Percentiles rank a stretch among this genome's conserved stretches.
Evolutionary conservation across 1,140 invertebrate species (phyloP).

Genomic region (Streblospio benedicti): DNA sequence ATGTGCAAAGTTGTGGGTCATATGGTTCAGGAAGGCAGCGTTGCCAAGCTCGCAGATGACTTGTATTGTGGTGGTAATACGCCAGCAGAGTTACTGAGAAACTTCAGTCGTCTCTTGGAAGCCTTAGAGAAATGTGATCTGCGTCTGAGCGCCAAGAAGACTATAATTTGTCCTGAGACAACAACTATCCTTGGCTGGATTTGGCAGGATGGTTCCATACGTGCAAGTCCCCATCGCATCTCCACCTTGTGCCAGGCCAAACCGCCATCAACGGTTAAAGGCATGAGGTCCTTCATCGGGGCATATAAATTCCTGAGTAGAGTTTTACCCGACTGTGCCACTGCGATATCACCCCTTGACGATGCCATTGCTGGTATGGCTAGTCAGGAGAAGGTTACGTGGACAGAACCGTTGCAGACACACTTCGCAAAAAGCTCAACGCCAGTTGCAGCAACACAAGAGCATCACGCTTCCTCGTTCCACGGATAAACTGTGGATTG

Average conservation of each 20-base stretch:
- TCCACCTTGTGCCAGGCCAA: slow-evolving; percentile 8
- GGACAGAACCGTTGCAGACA: not conserved
- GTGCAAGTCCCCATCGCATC: slow-evolving; percentile 17
- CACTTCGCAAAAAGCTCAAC: slow-evolving; percentile 9
- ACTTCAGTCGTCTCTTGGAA: too few species aligned
- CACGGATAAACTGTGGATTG: slow-evolving; percentile 5
- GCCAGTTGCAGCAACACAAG: slow-evolving; percentile 1
- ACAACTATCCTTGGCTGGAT: slow-evolving; percentile 17
- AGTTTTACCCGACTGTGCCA: slow-evolving; percentile 9
- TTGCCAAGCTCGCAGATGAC: too few species aligned
- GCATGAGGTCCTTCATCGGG: too few species aligned
- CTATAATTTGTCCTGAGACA: slow-evolving; percentile 11
- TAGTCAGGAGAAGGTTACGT: slow-evolving; percentile 15
- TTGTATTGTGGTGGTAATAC: too few species aligned
- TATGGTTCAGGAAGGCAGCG: too few species aligned
- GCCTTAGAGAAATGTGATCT: too few species aligned
- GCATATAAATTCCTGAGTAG: too few species aligned
- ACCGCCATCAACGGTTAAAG: slow-evolving; percentile 15
- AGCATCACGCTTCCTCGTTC: not conserved
- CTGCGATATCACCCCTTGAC: too few species aligned
- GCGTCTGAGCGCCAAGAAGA: too few species aligned
- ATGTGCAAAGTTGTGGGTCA: too few species aligned
- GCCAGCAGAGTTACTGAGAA: too few species aligned
- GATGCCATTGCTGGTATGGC: slow-evolving; percentile 5
- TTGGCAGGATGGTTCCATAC: slow-evolving; percentile 9